Evolutionary conservation across 2,797 vertebrate genomes (phyloP), one percentile per base, ranked within the genome.

Genomic region (Tiaroga cobitis): DNA sequence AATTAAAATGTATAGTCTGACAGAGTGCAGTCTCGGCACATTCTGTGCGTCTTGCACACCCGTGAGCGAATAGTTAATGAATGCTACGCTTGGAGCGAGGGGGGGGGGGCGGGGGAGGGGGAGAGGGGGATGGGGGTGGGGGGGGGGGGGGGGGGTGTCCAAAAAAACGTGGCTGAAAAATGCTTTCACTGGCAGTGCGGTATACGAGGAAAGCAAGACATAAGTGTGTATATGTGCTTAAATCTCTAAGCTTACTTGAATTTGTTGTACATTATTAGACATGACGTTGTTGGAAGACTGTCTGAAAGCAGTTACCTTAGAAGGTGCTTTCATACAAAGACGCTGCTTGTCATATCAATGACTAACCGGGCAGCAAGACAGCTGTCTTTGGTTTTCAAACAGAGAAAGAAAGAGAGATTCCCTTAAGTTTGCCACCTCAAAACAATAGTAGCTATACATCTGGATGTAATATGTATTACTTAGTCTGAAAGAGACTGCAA

Each of bases 1-100:
- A 75, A 81, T 81, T 79, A 85, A 79, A 85, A 81, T 81, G 70
- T 75, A 85, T 29, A 85, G 70, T 81, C 69, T 81, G 78, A 75
- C 84, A 85, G 77, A 74, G 41, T 81, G 69, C 76, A 51, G 26
- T 80, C 73, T 84, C 63, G 46, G 73, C 65, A 84, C 26, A 78
- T 83, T 83, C 59, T 74, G 37, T 43, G 54, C 29, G 19, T 74
- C 81, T 24, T 74, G 26, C 43, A 43, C 8, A 49, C 49, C 18
- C 39, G 79, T 39, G 68, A 26, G 61, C 11, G 56, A 85, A 83
- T 67, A 83, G 81, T 68, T 83, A 84, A 75, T 84, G 82, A 84
- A 78, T 8, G 41, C 26, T 51, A 77, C 1, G 24, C 61, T 26
- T 19, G 26, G 81, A 75, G 54, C 34, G 34, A 67, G 63, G 3